phyloP scores from a whole-genome alignment of 1,140 invertebrate species.

The Habropoda laboriosa region DNA sequence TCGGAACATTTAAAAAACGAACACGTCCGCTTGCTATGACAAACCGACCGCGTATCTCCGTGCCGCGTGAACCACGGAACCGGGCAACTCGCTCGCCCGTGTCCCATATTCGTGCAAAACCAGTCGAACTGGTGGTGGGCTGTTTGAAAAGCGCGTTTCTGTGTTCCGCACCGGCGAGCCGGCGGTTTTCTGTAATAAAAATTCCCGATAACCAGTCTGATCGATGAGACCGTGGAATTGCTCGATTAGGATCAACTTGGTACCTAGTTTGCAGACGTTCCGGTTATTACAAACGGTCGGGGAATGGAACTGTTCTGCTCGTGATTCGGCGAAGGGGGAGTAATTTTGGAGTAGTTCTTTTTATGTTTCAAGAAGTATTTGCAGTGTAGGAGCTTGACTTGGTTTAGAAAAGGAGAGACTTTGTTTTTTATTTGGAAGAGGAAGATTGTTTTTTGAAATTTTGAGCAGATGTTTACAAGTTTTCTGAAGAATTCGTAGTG shows the following conservation, averaged over 20 bases:
- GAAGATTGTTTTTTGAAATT: too few species aligned
- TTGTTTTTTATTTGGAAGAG: too few species aligned
- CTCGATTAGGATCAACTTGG: neutral
- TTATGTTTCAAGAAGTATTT: too few species aligned
- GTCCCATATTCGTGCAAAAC: constrained; percentile 47
- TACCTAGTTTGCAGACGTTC: neutral
- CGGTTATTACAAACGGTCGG: neutral
- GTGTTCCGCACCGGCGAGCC: neutral
- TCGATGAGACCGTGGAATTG: neutral
- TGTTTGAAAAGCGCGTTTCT: constrained; percentile 13
- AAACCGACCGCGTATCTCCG: constrained; percentile 7
- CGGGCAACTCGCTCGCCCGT: neutral
- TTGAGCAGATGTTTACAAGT: too few species aligned
- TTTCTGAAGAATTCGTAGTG: too few species aligned
- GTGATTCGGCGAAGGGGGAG: too few species aligned
- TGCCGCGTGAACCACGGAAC: constrained; percentile 25
- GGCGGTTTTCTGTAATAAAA: neutral
- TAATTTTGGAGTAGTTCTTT: too few species aligned
- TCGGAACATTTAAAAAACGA: constrained; percentile 28
- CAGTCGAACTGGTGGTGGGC: constrained; percentile 32
- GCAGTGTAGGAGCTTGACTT: too few species aligned
- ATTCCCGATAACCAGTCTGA: neutral
- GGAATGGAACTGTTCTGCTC: too few species aligned
- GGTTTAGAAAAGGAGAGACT: too few species aligned
- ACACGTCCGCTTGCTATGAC: constrained; percentile 17